Base-by-base conservation (phyloP, 2,797 vertebrate species). In the Gallinago solitaria region DNA sequence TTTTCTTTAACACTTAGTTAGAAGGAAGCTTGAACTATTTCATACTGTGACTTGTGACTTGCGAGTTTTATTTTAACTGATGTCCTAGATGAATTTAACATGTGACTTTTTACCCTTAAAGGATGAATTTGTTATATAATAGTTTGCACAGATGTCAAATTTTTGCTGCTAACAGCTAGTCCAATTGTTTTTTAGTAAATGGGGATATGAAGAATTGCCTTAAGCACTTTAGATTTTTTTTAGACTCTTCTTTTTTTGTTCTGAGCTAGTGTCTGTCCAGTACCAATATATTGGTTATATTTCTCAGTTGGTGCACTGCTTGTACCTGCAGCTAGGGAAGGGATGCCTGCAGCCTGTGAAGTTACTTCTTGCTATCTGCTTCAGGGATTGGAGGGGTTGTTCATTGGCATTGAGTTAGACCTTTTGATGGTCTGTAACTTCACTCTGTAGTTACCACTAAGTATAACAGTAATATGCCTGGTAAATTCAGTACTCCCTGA, bases 221-320 rank as follows among this genome's bases (percentile, higher is more conserved):
- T 98, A 98, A 97, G 98, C 98, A 98, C 98, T 98, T 98, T 98
- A 97, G 97, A 87, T 88, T 61, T 41, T 83, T 82, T 95, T 89
- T 83, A 48, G 39, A 76, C 54, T 68, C 2, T 37, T 50, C 3
- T 24, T 24, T 24, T 35, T 32, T 68, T 67, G 12, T 68, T 41
- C 71, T 91, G 76, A 68, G 21, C 39, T 96, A 81, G 73, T 84
- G 79, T 96, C 54, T 65, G 70, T 94, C 90, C 67, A 73, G 69
- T 92, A 95, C 95, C 48, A 59, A 30, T 75, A 45, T 84, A 82
- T 51, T 70, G 92, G 90, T 75, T 68, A 50, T 69, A 70, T 12
- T 96, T 84, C 45, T 47, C 51, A 83, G 16, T 17, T 74, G 69
- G 12, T 82, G 65, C 84, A 51, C 61, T 45, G 79, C 87, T 84